Base-by-base conservation (phyloP, 2,888 invertebrate genomes). In the Lamellibrachia satsuma region DNA sequence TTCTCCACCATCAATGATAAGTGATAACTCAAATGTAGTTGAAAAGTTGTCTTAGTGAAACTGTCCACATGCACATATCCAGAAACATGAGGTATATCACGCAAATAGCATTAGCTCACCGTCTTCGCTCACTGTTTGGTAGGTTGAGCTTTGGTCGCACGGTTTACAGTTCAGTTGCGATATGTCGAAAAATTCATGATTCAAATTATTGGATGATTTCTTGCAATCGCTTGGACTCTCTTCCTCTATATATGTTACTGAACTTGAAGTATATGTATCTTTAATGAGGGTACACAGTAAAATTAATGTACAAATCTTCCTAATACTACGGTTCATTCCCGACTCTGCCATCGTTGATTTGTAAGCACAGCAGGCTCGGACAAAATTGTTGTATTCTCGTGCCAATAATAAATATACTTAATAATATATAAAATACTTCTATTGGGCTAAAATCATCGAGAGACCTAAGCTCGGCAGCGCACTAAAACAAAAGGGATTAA, bases 131-230 rank as follows among this genome's bases (percentile, higher is more conserved):
- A 94, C 93, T 6, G 92, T 94, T 93, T 95, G 95, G 27, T 94
- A 92, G 22, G 94, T 94, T 9, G 92, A 94, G 93, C 94, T 94
- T 93, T 95, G 94, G 11, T 94, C 93, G 93, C 96, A 96, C 90
- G 93, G 93, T 92, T 95, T 57, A 93, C 96, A 96, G 75, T 93
- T 93, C 92, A 96, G 91, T 92, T 94, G 93, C 11, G 95, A 93
- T 11, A 94, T 94, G 92, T 96, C 95, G 93, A 94, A 96, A 94
- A 94, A 96, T 93, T 96, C 94, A 90, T 93, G 94, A 92, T 75
- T 92, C 22, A 57, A 93, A 93, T 94, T 94, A 52, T 52, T 90
- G 8, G 55, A 22, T 22, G 92, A 91, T 27, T 90, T 92, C 57
- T 90, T 92, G 92, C 94, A 94, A 92, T 94, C 93, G 8, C 27